phyloP scores from a whole-genome alignment of 2,113 vertebrate genomes.

The Catagonus wagneri region DNA sequence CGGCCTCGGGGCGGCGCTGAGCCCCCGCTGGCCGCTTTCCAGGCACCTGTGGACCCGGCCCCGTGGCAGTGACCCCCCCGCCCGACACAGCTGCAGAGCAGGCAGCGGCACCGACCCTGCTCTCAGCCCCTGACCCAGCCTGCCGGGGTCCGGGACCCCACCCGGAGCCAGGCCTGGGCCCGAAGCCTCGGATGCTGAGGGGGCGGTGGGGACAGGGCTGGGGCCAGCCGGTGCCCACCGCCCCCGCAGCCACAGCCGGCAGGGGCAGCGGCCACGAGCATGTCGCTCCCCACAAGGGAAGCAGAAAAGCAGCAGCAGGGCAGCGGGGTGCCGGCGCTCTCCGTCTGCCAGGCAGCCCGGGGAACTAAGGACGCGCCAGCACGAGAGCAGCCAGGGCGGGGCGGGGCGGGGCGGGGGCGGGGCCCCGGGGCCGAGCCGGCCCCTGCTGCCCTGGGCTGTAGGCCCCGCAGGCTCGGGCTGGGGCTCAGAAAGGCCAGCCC shows the following conservation, averaged over 20 bases:
- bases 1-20: not conserved
- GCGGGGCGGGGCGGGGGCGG: conserved; percentile 12
- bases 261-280: not conserved
- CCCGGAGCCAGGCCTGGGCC: not conserved
- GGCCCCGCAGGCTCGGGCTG: conserved; percentile 78
- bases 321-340: not conserved
- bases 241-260: not conserved
- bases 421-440: conserved; percentile 75
- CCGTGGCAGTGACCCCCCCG: accelerated
- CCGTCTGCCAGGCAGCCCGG: not conserved
- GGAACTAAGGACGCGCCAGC: not conserved
- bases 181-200: not conserved
- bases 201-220: not conserved
- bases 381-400: conserved; percentile 56
- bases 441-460: conserved; percentile 84
- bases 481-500: not conserved
- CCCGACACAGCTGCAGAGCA: not conserved
- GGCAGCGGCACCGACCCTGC: not conserved
- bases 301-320: not conserved
- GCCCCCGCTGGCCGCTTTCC: not conserved
- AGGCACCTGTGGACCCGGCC: not conserved
- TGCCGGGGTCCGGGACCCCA: not conserved
- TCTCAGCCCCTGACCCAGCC: not conserved
- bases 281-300: not conserved
- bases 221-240: not conserved